Base-by-base conservation (phyloP, 2,888 invertebrate genomes). In the Cyrtodaria siliqua region DNA sequence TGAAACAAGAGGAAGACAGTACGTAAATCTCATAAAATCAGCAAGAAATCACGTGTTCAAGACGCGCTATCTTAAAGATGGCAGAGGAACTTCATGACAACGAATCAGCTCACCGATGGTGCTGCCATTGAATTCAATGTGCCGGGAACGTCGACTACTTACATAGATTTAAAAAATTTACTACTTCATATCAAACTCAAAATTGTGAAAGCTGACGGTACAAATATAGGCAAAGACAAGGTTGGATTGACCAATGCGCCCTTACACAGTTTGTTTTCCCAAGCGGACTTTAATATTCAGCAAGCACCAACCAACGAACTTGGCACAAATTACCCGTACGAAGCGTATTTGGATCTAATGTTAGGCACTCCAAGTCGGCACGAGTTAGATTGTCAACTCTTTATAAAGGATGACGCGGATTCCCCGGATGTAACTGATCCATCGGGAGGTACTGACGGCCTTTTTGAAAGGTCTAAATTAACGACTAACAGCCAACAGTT, bases 101-200 rank as follows among this genome's bases (percentile, higher is more conserved):
- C 27, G 61, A 61, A 70, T 63, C 70, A 70, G 24, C 40, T 60
- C 1, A 60, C 68, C 27, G 59, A 24, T 18, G 26, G 40, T 1
- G 24, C 70, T 12, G 69, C 42, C 24, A 53, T 69, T 4, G 61
- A 69, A 56, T 69, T 61, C 27, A 53, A 61, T 44, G 27, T 69
- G 29, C 61, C 69, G 2, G 61, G 53, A 18, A 53, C 53, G 4
- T 61, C 68, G 0, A 40, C 56, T 14, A 42, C 55, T 12, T 64
- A 64, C 23, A 27, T 44, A 14, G 56, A 64, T 47, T 44, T 64
- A 3, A 55, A 44, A 44, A 61, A 27, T 16, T n/a, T 18, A 2
- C 23, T 61, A 16, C n/a, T 62, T 2, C 62, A 56, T 4, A 18
- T 62, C 6, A 75, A 69, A 63, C 16, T 69, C 4, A 49, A 62